Conservation (phyloP, 2,888 invertebrate genomes). For the Parelbella ahira region DNA sequence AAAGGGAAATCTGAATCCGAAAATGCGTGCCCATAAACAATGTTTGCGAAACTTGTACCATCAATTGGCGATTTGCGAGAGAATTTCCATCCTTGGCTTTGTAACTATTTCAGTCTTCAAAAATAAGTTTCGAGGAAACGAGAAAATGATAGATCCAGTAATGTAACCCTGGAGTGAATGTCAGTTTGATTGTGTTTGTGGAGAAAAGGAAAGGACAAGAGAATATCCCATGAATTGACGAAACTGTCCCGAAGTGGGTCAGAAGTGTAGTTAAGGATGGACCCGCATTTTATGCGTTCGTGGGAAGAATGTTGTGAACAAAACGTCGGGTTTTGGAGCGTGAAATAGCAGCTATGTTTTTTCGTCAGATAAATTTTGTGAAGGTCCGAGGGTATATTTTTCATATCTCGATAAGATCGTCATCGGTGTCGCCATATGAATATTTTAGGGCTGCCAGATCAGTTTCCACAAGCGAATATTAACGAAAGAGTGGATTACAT, state of each 20-base stretch:
- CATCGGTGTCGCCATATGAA: slow-evolving; percentile 13
- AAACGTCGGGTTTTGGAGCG: slow-evolving; percentile 7
- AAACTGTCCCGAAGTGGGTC: slow-evolving; percentile 27
- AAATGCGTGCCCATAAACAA: slow-evolving; percentile 15
- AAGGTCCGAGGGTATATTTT: slow-evolving; percentile 18
- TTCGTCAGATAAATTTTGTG: slow-evolving; percentile 15
- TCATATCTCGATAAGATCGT: slow-evolving; percentile 21
- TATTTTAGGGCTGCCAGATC: slow-evolving; percentile 11
- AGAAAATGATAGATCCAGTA: slow-evolving; percentile 28
- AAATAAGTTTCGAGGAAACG: slow-evolving; percentile 26
- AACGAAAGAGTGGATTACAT: too few relatives aligned
- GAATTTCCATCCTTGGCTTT: slow-evolving; percentile 11
- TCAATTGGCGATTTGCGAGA: slow-evolving; percentile 20
- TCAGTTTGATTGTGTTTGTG: slow-evolving; percentile 35
- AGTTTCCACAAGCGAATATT: too few relatives aligned
- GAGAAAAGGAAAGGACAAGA: slow-evolving; percentile 22
- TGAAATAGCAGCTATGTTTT: slow-evolving; percentile 17
- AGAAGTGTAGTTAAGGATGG: slow-evolving; percentile 33
- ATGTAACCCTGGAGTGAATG: slow-evolving; percentile 25
- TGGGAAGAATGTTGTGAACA: slow-evolving; percentile 4
- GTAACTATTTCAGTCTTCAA: slow-evolving; percentile 20
- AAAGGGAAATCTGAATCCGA: slow-evolving; percentile 7
- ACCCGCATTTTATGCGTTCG: slow-evolving; percentile 22
- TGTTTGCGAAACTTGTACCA: slow-evolving; percentile 27
- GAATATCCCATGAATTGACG: too few relatives aligned